These are phyloP conservation scores for Caenorhabditis drosophilae DNA, from an alignment of 2,888 invertebrate genomes.

Conservation along the genomic window DNA sequence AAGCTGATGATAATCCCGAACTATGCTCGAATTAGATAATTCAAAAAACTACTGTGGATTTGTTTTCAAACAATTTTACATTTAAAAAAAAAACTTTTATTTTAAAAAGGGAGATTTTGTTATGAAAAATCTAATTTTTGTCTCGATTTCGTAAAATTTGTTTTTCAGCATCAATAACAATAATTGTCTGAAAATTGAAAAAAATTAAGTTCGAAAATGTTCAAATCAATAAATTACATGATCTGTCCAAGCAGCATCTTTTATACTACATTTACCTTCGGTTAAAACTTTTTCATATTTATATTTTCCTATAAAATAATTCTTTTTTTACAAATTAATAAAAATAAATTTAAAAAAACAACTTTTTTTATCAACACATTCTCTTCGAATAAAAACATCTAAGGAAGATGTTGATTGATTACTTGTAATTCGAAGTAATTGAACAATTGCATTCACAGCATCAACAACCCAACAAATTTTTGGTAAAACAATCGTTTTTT, in stretches of 20 bases:
- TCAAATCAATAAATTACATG: neutral
- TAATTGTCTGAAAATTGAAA: neutral
- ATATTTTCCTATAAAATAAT: too few relatives aligned
- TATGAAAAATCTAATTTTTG: neutral
- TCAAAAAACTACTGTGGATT: too few relatives aligned
- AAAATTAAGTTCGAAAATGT: neutral
- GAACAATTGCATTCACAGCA: constrained; percentile 46
- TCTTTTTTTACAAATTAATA: too few relatives aligned
- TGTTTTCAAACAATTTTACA: too few relatives aligned
- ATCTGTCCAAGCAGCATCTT: constrained; percentile 25
- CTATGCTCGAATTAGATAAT: too few relatives aligned
- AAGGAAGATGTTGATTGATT: constrained; percentile 30
- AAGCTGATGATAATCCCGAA: too few relatives aligned
- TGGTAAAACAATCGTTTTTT: constrained; percentile 45
- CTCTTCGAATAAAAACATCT: constrained; percentile 34
- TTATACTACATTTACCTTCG: constrained; percentile 22
- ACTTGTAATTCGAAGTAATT: constrained; percentile 35
- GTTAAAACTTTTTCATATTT: constrained; percentile 31
- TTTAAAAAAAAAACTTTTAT: too few relatives aligned
- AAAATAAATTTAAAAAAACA: too few relatives aligned
- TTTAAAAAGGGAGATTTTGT: too few relatives aligned
- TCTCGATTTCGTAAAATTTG: neutral
- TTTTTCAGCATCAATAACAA: constrained; percentile 3
- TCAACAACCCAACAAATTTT: constrained; percentile 27
- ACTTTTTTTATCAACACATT: constrained; percentile 18